A percentile compares a stretch with the other conserved stretches of the same genome.
Evolutionary conservation across 2,113 vertebrate genomes (phyloP).

Genomic region (Lynx canadensis): DNA sequence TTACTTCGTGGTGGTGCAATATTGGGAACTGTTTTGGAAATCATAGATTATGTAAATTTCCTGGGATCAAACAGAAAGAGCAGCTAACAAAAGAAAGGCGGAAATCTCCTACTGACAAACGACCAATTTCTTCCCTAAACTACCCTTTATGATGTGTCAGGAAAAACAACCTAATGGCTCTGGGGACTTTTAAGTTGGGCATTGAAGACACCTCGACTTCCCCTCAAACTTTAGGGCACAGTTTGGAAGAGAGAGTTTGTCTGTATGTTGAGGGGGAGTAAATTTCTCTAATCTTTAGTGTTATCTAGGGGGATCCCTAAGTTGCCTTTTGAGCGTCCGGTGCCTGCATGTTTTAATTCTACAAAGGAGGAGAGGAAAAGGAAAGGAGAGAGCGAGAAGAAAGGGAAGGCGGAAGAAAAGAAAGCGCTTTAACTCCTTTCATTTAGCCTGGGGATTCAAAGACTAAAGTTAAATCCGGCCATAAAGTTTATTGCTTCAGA

Average conservation of each 20-base stretch:
- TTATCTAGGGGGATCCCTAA: not conserved
- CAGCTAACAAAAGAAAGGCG: conserved; percentile 79
- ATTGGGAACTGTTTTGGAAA: conserved; percentile 72
- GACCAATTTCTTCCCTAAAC: conserved; percentile 74
- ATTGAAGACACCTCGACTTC: conserved; percentile 74
- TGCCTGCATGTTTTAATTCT: conserved; percentile 66
- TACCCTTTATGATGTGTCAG: conserved; percentile 80
- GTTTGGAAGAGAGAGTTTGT: conserved; percentile 46
- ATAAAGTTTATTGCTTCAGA: conserved; percentile 92
- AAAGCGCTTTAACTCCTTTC: conserved; percentile 84
- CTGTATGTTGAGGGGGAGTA: not conserved
- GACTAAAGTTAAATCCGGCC: conserved; percentile 90
- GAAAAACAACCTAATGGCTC: conserved; percentile 78
- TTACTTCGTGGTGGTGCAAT: conserved; percentile 62
- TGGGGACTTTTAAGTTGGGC: conserved; percentile 76
- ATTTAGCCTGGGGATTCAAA: conserved; percentile 90
- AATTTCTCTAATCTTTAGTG: conserved; percentile 56
- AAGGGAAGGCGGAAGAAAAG: conserved; percentile 76
- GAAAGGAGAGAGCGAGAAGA: conserved; percentile 58
- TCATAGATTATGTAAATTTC: conserved; percentile 75
- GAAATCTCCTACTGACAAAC: conserved; percentile 76
- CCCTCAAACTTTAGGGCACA: conserved; percentile 66
- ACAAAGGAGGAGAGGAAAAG: conserved; percentile 65
- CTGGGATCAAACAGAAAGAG: conserved; percentile 71
- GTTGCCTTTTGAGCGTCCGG: conserved; percentile 55